Evolutionary conservation across 1,140 invertebrate genomes (phyloP).

Genomic region (Formica selysi): DNA sequence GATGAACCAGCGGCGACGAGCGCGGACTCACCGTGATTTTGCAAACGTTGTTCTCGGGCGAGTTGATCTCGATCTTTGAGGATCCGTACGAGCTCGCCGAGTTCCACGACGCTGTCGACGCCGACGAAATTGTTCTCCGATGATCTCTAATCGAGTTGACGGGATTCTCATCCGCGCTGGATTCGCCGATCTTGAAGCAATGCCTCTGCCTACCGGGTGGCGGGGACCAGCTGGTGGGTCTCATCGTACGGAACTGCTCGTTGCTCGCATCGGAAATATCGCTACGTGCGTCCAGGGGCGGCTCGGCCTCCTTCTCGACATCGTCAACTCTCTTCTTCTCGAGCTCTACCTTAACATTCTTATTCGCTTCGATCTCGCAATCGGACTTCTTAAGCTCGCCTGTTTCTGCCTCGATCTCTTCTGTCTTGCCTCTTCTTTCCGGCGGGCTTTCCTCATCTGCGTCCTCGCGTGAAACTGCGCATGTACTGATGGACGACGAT

Average conservation of each 20-base stretch:
- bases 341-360: not conserved
- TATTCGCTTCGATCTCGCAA: slow-evolving; percentile 8
- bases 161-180: not conserved
- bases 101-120: slow-evolving; percentile 71
- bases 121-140: slow-evolving; percentile 56
- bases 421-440: not conserved
- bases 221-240: slow-evolving; percentile 84
- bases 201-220: slow-evolving; percentile 79
- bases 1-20: slow-evolving; percentile 86
- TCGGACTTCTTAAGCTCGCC: not conserved
- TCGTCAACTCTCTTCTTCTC: slow-evolving; percentile 6
- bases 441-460: not conserved
- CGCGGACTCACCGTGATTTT: slow-evolving; percentile 84
- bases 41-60: slow-evolving; percentile 80
- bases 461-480: slow-evolving; percentile 22
- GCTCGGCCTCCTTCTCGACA: slow-evolving; percentile 42
- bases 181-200: slow-evolving; percentile 49
- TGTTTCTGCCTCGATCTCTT: not conserved
- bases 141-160: slow-evolving; percentile 31
- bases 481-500: not conserved
- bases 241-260: slow-evolving; percentile 81
- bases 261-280: slow-evolving; percentile 71
- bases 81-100: slow-evolving; percentile 68
- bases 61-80: slow-evolving; percentile 80
- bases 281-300: slow-evolving; percentile 39